Conservation (phyloP, 2,797 vertebrate genomes). For the Epinephelus malabaricus region DNA sequence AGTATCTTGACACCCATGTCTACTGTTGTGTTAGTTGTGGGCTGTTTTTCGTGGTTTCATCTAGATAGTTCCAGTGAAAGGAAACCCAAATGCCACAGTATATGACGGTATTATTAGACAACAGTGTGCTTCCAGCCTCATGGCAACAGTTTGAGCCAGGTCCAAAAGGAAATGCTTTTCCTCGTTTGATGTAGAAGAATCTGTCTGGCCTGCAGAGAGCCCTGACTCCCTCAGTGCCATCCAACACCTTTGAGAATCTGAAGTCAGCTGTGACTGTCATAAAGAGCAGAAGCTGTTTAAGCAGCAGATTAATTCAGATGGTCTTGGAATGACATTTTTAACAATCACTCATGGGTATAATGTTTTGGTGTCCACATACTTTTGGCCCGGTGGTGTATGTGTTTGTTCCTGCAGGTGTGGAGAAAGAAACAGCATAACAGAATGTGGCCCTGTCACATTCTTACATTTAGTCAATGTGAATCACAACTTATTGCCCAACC, state of each 20-base stretch:
- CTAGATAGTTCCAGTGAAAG: neutral
- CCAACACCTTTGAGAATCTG: too few relatives aligned
- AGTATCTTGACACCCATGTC: neutral
- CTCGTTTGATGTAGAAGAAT: too few relatives aligned
- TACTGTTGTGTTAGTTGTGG: neutral
- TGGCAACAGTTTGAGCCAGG: neutral
- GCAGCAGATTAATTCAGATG: neutral
- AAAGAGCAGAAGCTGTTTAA: neutral
- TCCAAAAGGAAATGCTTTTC: too few relatives aligned
- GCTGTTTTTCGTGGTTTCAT: neutral
- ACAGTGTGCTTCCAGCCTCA: neutral
- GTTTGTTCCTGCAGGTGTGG: constrained; percentile 39
- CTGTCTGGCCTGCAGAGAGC: too few relatives aligned
- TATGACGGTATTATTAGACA: neutral
- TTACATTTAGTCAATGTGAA: constrained; percentile 40
- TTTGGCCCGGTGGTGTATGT: neutral
- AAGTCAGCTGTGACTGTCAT: too few relatives aligned
- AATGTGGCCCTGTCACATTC: constrained; percentile 77
- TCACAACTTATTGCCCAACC: constrained; percentile 32
- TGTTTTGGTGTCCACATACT: neutral
- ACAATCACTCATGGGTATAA: neutral
- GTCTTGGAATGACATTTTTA: neutral
- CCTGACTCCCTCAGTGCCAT: too few relatives aligned
- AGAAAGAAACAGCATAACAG: constrained; percentile 33
- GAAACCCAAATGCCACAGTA: neutral